phyloP scores from a whole-genome alignment of 92 coral and sea anemone genomes.

The Anthopleura xanthogrammica region DNA sequence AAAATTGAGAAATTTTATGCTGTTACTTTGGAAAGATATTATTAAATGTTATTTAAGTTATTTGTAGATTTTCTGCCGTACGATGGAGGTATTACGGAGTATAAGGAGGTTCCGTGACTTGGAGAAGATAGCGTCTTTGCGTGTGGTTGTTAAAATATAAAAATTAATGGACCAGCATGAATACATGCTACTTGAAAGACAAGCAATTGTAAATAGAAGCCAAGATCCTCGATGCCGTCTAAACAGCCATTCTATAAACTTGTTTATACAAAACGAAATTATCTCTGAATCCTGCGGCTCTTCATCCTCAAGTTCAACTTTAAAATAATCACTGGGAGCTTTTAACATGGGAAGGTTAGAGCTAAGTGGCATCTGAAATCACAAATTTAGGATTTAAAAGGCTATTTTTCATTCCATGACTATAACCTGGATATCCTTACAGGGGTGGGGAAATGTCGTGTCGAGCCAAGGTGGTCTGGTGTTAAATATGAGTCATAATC shows the following conservation, averaged over 20 bases:
- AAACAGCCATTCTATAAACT: background rate
- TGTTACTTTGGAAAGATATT: background rate
- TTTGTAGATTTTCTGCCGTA: background rate
- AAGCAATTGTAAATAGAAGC: background rate
- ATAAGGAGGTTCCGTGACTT: background rate
- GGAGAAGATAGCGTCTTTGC: background rate
- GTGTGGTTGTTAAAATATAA: background rate
- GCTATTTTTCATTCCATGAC: background rate
- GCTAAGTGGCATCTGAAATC: background rate
- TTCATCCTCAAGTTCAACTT: background rate
- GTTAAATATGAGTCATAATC: background rate
- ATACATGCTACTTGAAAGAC: background rate
- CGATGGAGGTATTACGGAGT: background rate
- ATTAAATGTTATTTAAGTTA: background rate
- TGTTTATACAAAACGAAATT: background rate
- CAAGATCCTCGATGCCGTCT: background rate
- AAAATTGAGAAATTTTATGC: background rate
- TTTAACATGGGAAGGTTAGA: background rate
- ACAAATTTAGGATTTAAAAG: background rate
- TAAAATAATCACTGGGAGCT: background rate
- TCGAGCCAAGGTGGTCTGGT: background rate
- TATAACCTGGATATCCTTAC: background rate
- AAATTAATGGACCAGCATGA: background rate
- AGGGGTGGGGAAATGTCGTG: background rate
- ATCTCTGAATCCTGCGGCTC: background rate